Evolutionary conservation across 2,888 invertebrate species (phyloP), one percentile per base, ranked within the genome.

Genomic region (Anthrax anthrax): DNA sequence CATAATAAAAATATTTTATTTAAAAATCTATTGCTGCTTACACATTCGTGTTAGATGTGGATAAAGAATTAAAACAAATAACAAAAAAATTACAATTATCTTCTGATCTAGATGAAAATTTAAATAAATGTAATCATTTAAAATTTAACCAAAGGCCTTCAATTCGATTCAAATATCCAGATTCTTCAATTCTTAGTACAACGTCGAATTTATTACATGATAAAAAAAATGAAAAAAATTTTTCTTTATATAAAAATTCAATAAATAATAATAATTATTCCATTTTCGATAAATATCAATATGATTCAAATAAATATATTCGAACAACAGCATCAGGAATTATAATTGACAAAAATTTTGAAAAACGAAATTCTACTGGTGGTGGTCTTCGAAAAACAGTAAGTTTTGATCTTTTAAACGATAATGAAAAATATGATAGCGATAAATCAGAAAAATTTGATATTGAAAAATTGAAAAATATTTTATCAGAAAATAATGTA

Each of bases 391-490:
- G 68, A 1, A 68, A 68, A 50, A 68, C 68, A 12, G 68, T 68
- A 37, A 68, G 68, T 51, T 68, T 68, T 51, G 68, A 68, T 54
- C 54, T 67, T 32, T 12, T 32, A 43, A 61, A 62, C 17, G 52
- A 56, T 34, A 44, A 47, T 34, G 50, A 52, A 12, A 48, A 44
- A 13, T 50, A 48, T 18, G 49, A 50, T 46, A 44, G 16, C 34
- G 52, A 38, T 37, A 39, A 47, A n/a, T 19, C 37, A 29, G 37
- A 13, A 14, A 39, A 27, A 36, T 45, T 45, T 45, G n/a, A 41
- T 40, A 40, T 23, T 23, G 23, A 23, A 23, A 23, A 8, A 4
- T 23, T 23, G 8, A 23, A 23, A 23, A 23, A 8, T 8, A 6
- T 23, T 6, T 23, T 23, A 23, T 8, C 8, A 8, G 23, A 23